Evolutionary conservation across 2,888 invertebrate species (phyloP), one percentile per base, ranked within the genome.

Genomic region (Megaustenia siamemsis): DNA sequence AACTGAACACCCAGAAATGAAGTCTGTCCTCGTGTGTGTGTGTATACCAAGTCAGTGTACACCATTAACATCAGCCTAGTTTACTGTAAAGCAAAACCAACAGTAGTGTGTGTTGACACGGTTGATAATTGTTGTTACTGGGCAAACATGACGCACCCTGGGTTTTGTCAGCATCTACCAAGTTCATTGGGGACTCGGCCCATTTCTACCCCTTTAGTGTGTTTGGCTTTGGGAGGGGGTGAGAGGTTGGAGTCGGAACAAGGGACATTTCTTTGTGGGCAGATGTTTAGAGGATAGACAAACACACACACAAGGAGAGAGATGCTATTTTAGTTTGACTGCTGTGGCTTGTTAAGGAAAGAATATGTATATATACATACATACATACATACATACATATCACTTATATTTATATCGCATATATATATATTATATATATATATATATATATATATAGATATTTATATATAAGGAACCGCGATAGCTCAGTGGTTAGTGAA

Each of bases 41-140:
- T 69, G 68, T 80, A 49, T 45, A 80, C 80, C 18, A 60, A 82
- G 82, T 71, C 56, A 73, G 71, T 82, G 21, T 71, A 82, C 82
- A 43, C 82, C 73, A 82, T 73, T 82, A 82, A 73, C 32, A 40
- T 21, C 40, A 32, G 73, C 21, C 73, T 60, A 40, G 82, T 82
- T 82, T 40, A 73, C 53, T 69, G 73, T 82, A 38, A 82, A 82
- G 82, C 60, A 71, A 82, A 73, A 82, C 56, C 56, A 28, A 71
- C 56, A 56, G 38, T 38, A 28, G 40, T 5, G 15, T 0, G 43
- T 82, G 82, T 82, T 82, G 71, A 82, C 73, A n/a, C 56, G 32
- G 53, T 71, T 82, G 82, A 82, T 82, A 71, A 82, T 82, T 82
- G 82, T 82, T 82, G 82, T 71, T 71, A 38, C 82, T 82, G 49